These are phyloP conservation scores for Meandrusa payeni DNA, from an alignment of 2,888 invertebrate species.

Conservation along the genomic window DNA sequence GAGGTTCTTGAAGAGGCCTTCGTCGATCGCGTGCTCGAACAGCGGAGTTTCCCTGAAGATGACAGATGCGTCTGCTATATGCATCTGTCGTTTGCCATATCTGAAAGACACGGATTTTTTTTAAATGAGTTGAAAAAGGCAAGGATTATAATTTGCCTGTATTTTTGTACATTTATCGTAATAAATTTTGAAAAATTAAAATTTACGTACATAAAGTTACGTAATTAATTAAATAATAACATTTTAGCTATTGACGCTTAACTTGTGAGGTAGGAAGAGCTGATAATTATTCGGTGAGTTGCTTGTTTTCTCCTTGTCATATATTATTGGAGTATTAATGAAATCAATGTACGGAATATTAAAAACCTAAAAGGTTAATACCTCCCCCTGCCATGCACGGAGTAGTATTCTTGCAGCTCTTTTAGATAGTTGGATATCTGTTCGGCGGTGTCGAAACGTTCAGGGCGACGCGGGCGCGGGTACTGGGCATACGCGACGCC, in stretches of 20 bases:
- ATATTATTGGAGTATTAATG: too few species aligned
- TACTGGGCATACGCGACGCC: slow-evolving; percentile 61
- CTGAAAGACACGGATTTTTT: slow-evolving; percentile 42
- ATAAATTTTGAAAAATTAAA: too few species aligned
- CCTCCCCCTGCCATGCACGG: slow-evolving; percentile 72
- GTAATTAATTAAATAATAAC: too few species aligned
- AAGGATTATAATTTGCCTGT: too few species aligned
- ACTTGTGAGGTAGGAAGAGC: too few species aligned
- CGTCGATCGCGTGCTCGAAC: slow-evolving; percentile 54
- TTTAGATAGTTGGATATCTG: slow-evolving; percentile 71
- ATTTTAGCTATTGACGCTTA: too few species aligned
- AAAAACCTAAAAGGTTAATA: slow-evolving; percentile 30
- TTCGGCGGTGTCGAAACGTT: slow-evolving; percentile 69
- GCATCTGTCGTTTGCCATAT: slow-evolving; percentile 73
- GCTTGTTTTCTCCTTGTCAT: too few species aligned
- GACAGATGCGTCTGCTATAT: slow-evolving; percentile 68
- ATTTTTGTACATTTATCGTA: too few species aligned
- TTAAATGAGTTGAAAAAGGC: too few species aligned
- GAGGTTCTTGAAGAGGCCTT: slow-evolving; percentile 58
- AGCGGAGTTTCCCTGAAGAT: slow-evolving; percentile 67
- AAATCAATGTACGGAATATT: too few species aligned
- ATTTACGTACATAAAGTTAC: too few species aligned
- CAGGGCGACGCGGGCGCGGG: slow-evolving; percentile 71
- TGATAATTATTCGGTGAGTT: too few species aligned
- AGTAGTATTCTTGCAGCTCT: slow-evolving; percentile 70